Evolutionary conservation across 2,888 invertebrate genomes (phyloP), one percentile per base, ranked within the genome.

Genomic region (Poecilobothrus nobilitatus): DNA sequence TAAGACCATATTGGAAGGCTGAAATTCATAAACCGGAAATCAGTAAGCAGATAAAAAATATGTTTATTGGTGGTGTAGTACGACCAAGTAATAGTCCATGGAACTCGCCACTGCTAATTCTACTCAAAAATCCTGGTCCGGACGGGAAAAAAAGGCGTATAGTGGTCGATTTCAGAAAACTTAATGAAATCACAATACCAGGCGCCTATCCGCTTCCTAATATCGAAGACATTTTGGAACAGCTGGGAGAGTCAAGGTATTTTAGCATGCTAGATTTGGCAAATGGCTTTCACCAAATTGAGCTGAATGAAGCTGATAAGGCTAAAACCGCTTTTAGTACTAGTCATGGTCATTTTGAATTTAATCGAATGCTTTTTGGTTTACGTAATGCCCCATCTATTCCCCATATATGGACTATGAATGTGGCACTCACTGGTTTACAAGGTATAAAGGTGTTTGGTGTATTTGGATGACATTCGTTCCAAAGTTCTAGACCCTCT

Each of bases 211-310:
- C 66, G 1, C 10, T 66, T 8, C 20, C 66, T 15, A 66, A 66
- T 20, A 66, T 66, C 2, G 22, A n/a, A 2, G 53, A 66, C n/a
- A 66, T 41, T 41, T 15, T 66, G 20, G 33, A 66, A 7, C 66
- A 66, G 37, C 15, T 66, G 7, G 66, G 66, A 12, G n/a, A n/a
- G 9, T 33, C 66, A 15, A 66, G 33, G n/a, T 66, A 66, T 20
- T 66, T 66, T 22, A 44, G 20, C 27, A 66, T 15, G 9, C 22
- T 66, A 5, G 66, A 66, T 53, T 53, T 66, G 44, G 66, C 41
- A 21, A 41, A 20, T 44, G 53, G 53, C 41, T 44, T 66, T 44
- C 65, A 65, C 65, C 66, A 66, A 22, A 66, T 66, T 6, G 6
- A 2, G 9, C 7, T 66, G 8, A 18, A 5, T 21, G 66, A 53